Evolutionary conservation across 1,140 invertebrate species (phyloP).

Genomic region (Musca vetustissima): DNA sequence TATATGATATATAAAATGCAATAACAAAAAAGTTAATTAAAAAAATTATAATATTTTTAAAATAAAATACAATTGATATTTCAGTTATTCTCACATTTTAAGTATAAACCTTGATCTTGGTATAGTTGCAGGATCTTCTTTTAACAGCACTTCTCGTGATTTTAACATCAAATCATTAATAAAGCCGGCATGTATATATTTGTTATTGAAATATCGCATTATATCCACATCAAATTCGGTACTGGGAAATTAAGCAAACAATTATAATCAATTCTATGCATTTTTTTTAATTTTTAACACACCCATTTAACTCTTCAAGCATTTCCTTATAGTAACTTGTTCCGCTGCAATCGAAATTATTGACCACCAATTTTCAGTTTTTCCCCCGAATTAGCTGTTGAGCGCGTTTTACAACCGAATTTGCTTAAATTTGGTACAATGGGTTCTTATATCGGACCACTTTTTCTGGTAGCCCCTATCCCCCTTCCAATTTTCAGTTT

Average conservation of each 20-base stretch:
- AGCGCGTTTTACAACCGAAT: too few species aligned
- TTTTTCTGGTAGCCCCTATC: too few species aligned
- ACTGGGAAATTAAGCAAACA: not conserved
- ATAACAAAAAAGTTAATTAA: too few species aligned
- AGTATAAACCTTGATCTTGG: constrained; percentile 1
- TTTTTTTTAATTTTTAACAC: not conserved
- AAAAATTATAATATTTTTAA: too few species aligned
- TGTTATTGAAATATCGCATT: not conserved
- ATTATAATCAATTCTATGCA: not conserved
- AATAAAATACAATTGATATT: too few species aligned
- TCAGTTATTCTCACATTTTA: not conserved
- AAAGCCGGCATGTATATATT: not conserved
- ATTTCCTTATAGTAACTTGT: constrained; percentile 28
- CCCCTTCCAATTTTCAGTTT: too few species aligned
- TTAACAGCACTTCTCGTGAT: not conserved
- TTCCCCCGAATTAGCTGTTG: too few species aligned
- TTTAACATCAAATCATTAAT: not conserved
- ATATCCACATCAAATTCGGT: not conserved
- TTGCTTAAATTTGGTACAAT: too few species aligned
- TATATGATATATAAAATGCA: too few species aligned
- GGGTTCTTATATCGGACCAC: too few species aligned
- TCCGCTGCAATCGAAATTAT: constrained; percentile 41
- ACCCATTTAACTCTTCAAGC: not conserved
- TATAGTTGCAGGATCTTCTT: constrained; percentile 5
- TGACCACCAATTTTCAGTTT: too few species aligned